Evolutionary conservation across 2,113 vertebrate genomes (phyloP).

Genomic region (Cygnus buccinator): DNA sequence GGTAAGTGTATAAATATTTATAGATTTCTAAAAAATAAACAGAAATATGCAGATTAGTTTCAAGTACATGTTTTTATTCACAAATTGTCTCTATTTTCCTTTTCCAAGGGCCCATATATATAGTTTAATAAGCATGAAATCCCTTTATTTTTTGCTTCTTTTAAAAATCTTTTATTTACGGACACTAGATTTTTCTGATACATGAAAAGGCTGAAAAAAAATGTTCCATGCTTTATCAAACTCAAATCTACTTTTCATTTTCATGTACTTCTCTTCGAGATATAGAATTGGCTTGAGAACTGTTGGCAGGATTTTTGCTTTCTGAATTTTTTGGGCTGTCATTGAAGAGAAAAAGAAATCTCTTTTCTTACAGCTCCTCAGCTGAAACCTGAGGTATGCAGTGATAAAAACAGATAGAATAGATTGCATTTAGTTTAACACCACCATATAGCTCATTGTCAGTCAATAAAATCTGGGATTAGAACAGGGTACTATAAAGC

Average conservation of each 20-base stretch:
- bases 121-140: slow-evolving; percentile 66
- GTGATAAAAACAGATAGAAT: slow-evolving; percentile 56
- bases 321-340: slow-evolving; percentile 28
- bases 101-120: slow-evolving; percentile 9
- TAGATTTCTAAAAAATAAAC: slow-evolving; percentile 62
- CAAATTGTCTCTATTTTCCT: slow-evolving; percentile 46
- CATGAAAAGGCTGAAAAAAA: slow-evolving; percentile 12
- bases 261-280: neutral
- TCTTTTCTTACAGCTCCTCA: slow-evolving; percentile 16
- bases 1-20: slow-evolving; percentile 66
- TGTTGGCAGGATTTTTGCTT: slow-evolving; percentile 31
- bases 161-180: slow-evolving; percentile 54
- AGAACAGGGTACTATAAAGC: slow-evolving; percentile 57
- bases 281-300: neutral
- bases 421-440: slow-evolving; percentile 53
- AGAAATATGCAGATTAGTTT: slow-evolving; percentile 49
- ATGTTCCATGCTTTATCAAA: slow-evolving; percentile 29
- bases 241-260: slow-evolving; percentile 39
- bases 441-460: slow-evolving; percentile 47
- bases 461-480: slow-evolving; percentile 68
- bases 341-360: neutral
- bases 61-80: slow-evolving; percentile 36
- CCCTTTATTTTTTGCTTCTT: slow-evolving; percentile 32
- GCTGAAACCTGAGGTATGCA: slow-evolving; percentile 48
- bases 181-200: slow-evolving; percentile 17